phyloP scores from a whole-genome alignment of 2,888 invertebrate genomes.

The Acleris cristana region DNA sequence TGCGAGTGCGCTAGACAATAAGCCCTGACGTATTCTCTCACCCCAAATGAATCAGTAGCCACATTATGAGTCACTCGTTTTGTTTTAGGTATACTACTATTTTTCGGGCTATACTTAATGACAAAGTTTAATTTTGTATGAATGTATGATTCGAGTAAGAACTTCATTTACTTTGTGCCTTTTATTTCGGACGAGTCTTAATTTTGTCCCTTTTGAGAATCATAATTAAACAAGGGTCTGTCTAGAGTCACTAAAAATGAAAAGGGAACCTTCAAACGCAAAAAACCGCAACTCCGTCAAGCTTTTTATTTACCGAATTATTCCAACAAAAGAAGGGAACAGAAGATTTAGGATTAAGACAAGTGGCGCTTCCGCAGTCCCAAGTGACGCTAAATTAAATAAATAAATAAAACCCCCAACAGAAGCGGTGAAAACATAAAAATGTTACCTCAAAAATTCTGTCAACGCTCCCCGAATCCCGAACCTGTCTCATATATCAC shows the following conservation, averaged over 20 bases:
- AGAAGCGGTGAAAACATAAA: conserved; percentile 59
- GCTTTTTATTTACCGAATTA: conserved; percentile 28
- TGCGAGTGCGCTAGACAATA: no score
- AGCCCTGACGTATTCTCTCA: no score
- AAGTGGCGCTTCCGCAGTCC: conserved; percentile 32
- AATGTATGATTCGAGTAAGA: no score
- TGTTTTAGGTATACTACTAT: no score
- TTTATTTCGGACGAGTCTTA: no score
- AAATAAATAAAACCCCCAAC: conserved; percentile 42
- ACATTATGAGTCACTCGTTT: no score
- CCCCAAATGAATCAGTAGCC: no score
- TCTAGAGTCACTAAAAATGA: not conserved
- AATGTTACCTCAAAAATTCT: conserved; percentile 73
- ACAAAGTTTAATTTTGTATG: no score
- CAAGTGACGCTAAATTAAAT: conserved; percentile 40
- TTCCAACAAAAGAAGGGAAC: conserved; percentile 21
- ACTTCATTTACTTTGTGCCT: no score
- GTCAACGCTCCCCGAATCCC: conserved; percentile 71
- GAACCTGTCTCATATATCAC: conserved; percentile 73
- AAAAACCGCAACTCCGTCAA: conserved; percentile 22
- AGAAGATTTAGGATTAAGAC: conserved; percentile 37
- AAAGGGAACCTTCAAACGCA: not conserved
- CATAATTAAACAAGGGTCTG: no score
- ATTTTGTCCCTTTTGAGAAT: no score
- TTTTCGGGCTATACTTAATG: no score